Base-by-base conservation (phyloP, 1,140 invertebrate genomes). In the Steinernema feltiae region DNA sequence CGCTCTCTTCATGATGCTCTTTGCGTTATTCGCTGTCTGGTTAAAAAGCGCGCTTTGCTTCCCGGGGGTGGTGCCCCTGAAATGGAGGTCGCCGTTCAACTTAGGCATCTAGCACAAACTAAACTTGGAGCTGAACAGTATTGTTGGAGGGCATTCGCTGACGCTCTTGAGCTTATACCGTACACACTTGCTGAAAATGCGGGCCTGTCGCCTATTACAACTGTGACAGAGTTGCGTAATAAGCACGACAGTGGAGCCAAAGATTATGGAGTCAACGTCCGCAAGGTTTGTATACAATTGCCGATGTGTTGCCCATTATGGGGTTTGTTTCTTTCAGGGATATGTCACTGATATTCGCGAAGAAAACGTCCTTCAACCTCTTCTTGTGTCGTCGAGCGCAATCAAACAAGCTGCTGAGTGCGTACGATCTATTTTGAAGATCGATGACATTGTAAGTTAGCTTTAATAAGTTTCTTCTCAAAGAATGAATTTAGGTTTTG, bases 151-250 rank as follows among this genome's bases (percentile, higher is more conserved):
- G 95, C 94, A 0, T 99, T 94, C 89, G 94, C 96, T 7, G 93
- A 97, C 86, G 94, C 97, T 0, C 88, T 99, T 29, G 95, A 98
- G 89, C 92, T 99, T 1, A 93, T 99, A 85, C 97, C 97, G 1
- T 96, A 92, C 71, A 99, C 97, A 1, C 89, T 99, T 72, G 94
- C 97, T n/a, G 97, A 99, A 89, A 99, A 99, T 88, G 96, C 97
- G 30, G 97, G 97, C n/a, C 89, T 99, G 0, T 98, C 97, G 88
- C 92, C 97, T 0, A 98, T 99, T 86, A 88, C 92, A 70, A 98
- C 96, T 0, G 96, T 99, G 0, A 99, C 97, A 0, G 95, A 98
- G 87, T 89, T 99, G 72, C 90, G 97, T 73, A 97, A 94, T 85
- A 90, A 92, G 84, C 96, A 99, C 88, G 94, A 94, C 0, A 91